phyloP scores from a whole-genome alignment of 2,113 vertebrate species.

The Phrynosoma blainvillii region DNA sequence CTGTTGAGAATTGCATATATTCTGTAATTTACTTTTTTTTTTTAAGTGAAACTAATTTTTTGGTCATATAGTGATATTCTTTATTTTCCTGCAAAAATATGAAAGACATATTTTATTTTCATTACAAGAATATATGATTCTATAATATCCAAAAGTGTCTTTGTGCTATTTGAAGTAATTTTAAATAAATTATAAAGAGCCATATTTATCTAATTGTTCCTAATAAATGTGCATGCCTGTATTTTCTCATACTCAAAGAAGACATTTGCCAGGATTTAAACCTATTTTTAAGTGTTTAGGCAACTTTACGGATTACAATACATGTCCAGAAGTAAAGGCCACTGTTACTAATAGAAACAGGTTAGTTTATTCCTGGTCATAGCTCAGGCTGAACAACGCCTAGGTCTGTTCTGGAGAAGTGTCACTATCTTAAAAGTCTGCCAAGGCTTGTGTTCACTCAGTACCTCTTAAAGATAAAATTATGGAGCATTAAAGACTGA shows the following conservation, averaged over 20 bases:
- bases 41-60: slow-evolving; percentile 28
- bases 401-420: not conserved
- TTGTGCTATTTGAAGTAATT: slow-evolving; percentile 73
- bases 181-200: slow-evolving; percentile 64
- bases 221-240: slow-evolving; percentile 54
- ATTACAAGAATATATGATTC: slow-evolving; percentile 55
- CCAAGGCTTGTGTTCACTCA: slow-evolving; percentile 10
- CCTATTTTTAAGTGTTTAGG: not conserved
- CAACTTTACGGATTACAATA: not conserved
- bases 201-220: slow-evolving; percentile 39
- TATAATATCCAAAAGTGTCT: slow-evolving; percentile 61
- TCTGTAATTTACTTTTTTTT: slow-evolving; percentile 25
- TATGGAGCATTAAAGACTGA: slow-evolving; percentile 22
- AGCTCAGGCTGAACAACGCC: not conserved
- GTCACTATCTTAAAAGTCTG: not conserved
- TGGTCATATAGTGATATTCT: slow-evolving; percentile 20
- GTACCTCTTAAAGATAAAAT: slow-evolving; percentile 45
- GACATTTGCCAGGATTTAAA: not conserved
- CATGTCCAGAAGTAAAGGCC: not conserved
- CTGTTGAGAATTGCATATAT: slow-evolving; percentile 38
- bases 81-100: slow-evolving; percentile 48
- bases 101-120: slow-evolving; percentile 69
- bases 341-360: not conserved
- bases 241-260: slow-evolving; percentile 39
- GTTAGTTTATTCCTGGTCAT: not conserved